Base-by-base conservation (phyloP, 2,113 vertebrate genomes). In the Platanista minor region DNA sequence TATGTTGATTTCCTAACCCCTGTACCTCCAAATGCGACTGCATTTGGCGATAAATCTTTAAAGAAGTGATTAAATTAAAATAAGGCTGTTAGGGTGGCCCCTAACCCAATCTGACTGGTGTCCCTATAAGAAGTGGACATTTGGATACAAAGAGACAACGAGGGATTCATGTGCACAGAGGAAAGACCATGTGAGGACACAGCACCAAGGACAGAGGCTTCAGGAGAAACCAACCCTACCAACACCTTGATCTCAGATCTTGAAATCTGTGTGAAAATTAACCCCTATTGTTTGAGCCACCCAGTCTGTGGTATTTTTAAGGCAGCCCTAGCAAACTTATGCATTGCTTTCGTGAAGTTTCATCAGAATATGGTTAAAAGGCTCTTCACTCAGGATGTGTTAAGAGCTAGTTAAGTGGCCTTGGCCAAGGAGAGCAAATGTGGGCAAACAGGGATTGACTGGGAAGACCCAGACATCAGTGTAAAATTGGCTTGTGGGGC, bases 401-500 rank as follows among this genome's bases (percentile, higher is more conserved):
- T 62, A 21, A 83, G 41, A 69, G 67, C n/a, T 25, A n/a, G 33
- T 69, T 2, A 74, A 18, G 23, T 77, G 46, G 46, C 27, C 29
- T 89, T 29, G 18, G 67, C 54, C 27, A 72, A 33, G 18, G 75
- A 81, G 23, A 57, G n/a, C 20, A 54, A 78, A 71, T 10, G 46
- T 54, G 43, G n/a, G 27, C 49, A 85, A 82, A 69, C n/a, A 57
- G 59, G 5, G 8, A 84, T 84, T 29, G 82, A 94, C 0, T 27
- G 59, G 71, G 82, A 88, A 96, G 95, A 81, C 33, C 86, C 59
- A 46, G 75, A 82, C 43, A 0, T 39, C 15, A 17, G 15, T 49
- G 94, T 84, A 49, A 81, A 94, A n/a, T 4, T 71, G 90, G 77
- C 77, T 3, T 31, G 21, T n/a, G n/a, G n/a, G n/a, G n/a, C n/a